Evolutionary conservation across 1,140 invertebrate genomes (phyloP).

Genomic region (Artemia franciscana): DNA sequence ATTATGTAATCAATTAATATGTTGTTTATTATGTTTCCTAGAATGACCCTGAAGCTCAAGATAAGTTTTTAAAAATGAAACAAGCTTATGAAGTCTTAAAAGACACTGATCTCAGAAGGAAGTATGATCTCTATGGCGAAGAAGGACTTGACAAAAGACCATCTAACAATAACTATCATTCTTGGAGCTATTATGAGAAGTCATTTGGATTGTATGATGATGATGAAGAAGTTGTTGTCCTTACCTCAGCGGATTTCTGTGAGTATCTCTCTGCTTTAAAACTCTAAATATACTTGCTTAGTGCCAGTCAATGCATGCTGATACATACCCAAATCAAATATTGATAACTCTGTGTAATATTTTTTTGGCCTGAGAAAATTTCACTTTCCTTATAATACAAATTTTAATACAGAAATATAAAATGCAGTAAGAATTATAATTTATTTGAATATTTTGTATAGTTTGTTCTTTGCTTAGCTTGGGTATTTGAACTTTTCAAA

Average conservation of each 20-base stretch:
- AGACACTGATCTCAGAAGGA: constrained; percentile 47
- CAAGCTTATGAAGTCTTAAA: constrained; percentile 63
- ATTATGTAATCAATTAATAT: not conserved
- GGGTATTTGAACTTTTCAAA: no score
- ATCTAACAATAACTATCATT: constrained; percentile 34
- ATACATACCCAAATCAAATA: no score
- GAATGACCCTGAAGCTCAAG: constrained; percentile 44
- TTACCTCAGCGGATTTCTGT: constrained; percentile 50
- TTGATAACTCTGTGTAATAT: no score
- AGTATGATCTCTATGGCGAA: constrained; percentile 57
- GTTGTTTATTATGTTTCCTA: constrained; percentile 17
- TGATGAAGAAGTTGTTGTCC: constrained; percentile 51
- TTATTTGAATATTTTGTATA: no score
- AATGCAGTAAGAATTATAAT: no score
- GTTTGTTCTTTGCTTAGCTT: no score
- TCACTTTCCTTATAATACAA: no score
- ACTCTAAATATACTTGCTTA: no score
- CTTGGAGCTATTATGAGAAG: constrained; percentile 56
- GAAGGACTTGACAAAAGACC: constrained; percentile 26
- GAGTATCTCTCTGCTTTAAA: constrained; percentile 23
- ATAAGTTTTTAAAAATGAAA: constrained; percentile 48
- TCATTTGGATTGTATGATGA: constrained; percentile 74
- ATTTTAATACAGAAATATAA: no score
- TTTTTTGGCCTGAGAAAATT: no score
- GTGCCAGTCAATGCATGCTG: no score